Evolutionary conservation across 64 coral and sea anemone genomes (phyloP), one percentile per base, ranked within the genome.

Genomic region (Stylophora pistillata): DNA sequence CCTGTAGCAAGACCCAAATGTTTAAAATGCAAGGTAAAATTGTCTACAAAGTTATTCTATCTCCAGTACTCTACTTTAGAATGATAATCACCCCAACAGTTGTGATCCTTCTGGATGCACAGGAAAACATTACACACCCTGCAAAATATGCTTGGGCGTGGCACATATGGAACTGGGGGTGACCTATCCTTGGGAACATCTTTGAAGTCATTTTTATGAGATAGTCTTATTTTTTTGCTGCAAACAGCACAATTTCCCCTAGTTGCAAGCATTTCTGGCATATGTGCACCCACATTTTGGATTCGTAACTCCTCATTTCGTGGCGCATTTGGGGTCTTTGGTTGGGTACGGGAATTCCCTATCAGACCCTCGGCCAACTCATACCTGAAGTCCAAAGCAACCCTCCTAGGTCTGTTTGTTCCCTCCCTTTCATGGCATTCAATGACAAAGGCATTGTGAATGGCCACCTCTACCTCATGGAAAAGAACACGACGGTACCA

Each of bases 361-460:
- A 86, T 77, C 73, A 92, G 78, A 53, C 73, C 56, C 72, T 78
- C 90, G 55, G 82, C 90, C 37, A 92, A 79, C 74, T 92, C 82
- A 75, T 86, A 70, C 63, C 73, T 92, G 74, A 92, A 92, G 54
- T 92, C 82, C 58, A 87, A 59, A 28, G 63, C 61, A 72, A 76
- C 60, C 30, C 52, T 72, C 52, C 53, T 53, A 78, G 82, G 53
- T 79, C 73, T 86, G 64, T 59, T 58, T 62, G 79, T 71, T 30
- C 58, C 83, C 74, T 87, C 73, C 66, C 58, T 65, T 79, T 87
- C 90, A 33, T 87, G 77, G 77, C 58, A 87, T 29, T 92, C 60
- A 86, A 73, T 86, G 41, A 87, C 60, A 78, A 92, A 92, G 17
- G 90, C 90, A 86, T 92, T 87, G 27, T 87, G 74, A 25, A 92